Conservation (phyloP, 2,888 invertebrate genomes). For the Lochmaea crataegi region DNA sequence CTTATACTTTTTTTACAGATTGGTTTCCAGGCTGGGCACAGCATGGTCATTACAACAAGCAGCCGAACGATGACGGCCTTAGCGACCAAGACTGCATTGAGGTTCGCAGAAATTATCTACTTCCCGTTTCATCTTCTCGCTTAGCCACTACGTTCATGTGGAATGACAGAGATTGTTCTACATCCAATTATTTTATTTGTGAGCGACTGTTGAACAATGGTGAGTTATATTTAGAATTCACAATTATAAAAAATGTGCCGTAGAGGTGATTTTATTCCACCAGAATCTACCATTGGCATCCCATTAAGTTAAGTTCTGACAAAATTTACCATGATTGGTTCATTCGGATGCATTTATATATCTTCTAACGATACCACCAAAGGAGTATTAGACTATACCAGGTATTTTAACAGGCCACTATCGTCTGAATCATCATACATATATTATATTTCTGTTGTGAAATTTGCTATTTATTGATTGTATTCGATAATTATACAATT, state of each 20-base stretch:
- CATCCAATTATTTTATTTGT: constrained; percentile 81
- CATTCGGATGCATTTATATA: no score
- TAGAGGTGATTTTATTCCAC: neutral
- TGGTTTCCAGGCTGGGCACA: constrained; percentile 87
- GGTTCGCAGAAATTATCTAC: constrained; percentile 74
- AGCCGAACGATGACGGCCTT: constrained; percentile 86
- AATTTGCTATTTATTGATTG: no score
- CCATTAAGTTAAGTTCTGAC: no score
- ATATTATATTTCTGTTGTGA: no score
- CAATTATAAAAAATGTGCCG: no score
- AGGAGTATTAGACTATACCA: no score
- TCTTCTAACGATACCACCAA: no score
- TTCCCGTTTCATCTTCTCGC: constrained; percentile 66
- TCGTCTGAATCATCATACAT: no score
- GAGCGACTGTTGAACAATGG: constrained; percentile 76
- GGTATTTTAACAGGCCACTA: no score
- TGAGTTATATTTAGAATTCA: constrained; percentile 60
- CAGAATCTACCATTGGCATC: neutral
- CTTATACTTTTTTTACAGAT: constrained; percentile 68
- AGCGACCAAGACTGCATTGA: constrained; percentile 87
- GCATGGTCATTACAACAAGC: constrained; percentile 73
- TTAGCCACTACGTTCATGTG: constrained; percentile 76
- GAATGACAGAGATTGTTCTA: constrained; percentile 83
- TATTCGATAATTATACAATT: no score
- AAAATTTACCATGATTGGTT: no score